Evolutionary conservation across 2,113 vertebrate species (phyloP).

Genomic region (Oryzias celebensis): DNA sequence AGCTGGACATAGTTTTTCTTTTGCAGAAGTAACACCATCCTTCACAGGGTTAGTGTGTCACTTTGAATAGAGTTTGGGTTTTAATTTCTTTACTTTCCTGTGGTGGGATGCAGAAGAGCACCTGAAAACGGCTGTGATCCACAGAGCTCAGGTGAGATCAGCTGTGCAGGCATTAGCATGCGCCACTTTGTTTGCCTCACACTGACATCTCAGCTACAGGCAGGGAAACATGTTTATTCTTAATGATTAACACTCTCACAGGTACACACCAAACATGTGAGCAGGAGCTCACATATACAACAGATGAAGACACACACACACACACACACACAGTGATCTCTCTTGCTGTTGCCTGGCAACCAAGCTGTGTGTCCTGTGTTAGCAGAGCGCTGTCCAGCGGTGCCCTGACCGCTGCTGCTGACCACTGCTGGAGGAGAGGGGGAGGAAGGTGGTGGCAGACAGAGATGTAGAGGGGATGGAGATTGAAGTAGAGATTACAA

Average conservation of each 20-base stretch:
- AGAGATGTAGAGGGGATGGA: constrained; percentile 4
- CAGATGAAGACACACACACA: constrained; percentile 33
- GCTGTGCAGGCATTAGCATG: constrained; percentile 41
- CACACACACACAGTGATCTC: constrained; percentile 66
- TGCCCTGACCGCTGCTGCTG: constrained; percentile 75
- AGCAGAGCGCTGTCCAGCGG: constrained; percentile 74
- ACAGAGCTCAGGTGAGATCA: background rate
- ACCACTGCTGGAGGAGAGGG: constrained; percentile 64
- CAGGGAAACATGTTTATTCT: constrained; percentile 62
- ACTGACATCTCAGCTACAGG: constrained; percentile 33
- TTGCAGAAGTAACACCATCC: background rate
- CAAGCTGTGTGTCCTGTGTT: constrained; percentile 75
- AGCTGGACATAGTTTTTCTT: background rate
- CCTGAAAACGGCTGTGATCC: constrained; percentile 3
- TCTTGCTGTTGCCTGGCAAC: constrained; percentile 84
- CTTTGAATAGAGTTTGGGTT: background rate
- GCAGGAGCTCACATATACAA: constrained; percentile 24
- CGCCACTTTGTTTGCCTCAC: constrained; percentile 51
- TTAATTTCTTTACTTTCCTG: background rate
- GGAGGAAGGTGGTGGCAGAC: background rate
- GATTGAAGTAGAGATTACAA: background rate
- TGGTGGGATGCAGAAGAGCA: background rate
- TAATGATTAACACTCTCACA: constrained; percentile 70
- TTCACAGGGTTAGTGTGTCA: background rate
- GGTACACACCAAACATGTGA: constrained; percentile 47